phyloP scores from a whole-genome alignment of 1,140 invertebrate species.

The Drosophila grimshawi region DNA sequence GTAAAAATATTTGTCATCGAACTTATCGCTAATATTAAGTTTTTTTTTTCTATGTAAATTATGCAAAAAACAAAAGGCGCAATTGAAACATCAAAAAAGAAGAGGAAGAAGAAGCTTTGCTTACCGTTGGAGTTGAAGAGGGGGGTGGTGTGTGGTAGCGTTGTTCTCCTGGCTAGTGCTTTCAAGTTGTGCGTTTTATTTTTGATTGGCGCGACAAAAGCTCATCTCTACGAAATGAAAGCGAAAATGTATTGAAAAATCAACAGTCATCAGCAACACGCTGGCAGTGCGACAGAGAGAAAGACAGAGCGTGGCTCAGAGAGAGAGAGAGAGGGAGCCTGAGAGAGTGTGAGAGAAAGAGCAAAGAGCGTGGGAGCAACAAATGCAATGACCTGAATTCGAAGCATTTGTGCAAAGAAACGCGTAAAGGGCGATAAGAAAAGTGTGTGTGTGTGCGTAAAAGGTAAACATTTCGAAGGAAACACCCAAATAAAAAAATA shows the following conservation, averaged over 20 bases:
- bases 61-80: slow-evolving; percentile 37
- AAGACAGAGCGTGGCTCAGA: slow-evolving; percentile 15
- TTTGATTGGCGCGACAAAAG: slow-evolving; percentile 41
- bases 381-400: slow-evolving; percentile 80
- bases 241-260: slow-evolving; percentile 58
- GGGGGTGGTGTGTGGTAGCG: neutral
- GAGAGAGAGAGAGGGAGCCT: slow-evolving; percentile 12
- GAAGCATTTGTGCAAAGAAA: slow-evolving; percentile 53
- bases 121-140: neutral
- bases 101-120: neutral
- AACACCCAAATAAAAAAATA: slow-evolving; percentile 9
- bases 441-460: slow-evolving; percentile 14
- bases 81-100: neutral
- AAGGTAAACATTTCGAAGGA: slow-evolving; percentile 36
- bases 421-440: slow-evolving; percentile 48
- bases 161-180: neutral
- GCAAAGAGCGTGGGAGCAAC: slow-evolving; percentile 34
- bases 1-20: slow-evolving; percentile 50
- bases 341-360: slow-evolving; percentile 11
- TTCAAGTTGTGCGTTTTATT: slow-evolving; percentile 23
- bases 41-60: slow-evolving; percentile 40
- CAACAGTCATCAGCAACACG: slow-evolving; percentile 38
- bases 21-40: slow-evolving; percentile 39
- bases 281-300: slow-evolving; percentile 11
- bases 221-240: slow-evolving; percentile 49